These are phyloP conservation scores for Cephalopholis sonnerati DNA, from an alignment of 2,113 vertebrate species.

Conservation along the genomic window DNA sequence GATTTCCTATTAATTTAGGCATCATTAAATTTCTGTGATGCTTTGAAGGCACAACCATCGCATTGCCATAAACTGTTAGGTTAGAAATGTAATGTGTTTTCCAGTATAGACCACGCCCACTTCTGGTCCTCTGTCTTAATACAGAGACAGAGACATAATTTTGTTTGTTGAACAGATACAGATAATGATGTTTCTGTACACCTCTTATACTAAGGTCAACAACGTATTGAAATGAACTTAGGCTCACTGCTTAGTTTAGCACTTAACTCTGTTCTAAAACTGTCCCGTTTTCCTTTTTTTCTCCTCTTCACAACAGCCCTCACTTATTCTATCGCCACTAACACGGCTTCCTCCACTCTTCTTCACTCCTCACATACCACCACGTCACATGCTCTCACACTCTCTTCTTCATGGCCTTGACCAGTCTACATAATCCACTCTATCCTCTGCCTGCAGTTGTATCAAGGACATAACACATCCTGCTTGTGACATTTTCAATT, in stretches of 20 bases:
- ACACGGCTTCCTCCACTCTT: constrained; percentile 49
- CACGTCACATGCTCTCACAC: constrained; percentile 45
- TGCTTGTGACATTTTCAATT: neutral
- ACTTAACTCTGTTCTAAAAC: constrained; percentile 41
- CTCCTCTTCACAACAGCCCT: constrained; percentile 59
- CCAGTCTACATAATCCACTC: neutral
- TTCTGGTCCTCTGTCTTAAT: too few relatives aligned
- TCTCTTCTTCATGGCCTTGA: constrained; percentile 13
- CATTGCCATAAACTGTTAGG: too few relatives aligned
- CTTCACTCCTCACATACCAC: constrained; percentile 45
- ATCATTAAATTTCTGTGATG: too few relatives aligned
- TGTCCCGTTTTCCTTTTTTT: constrained; percentile 38
- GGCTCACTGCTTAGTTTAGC: constrained; percentile 8
- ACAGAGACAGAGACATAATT: too few relatives aligned
- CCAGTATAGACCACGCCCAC: too few relatives aligned
- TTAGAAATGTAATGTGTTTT: too few relatives aligned
- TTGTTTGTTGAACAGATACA: too few relatives aligned
- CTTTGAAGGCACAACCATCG: too few relatives aligned
- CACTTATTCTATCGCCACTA: constrained; percentile 52
- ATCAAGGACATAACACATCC: neutral
- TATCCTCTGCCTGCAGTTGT: neutral
- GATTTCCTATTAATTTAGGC: too few relatives aligned
- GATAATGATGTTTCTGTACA: too few relatives aligned
- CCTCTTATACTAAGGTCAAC: too few relatives aligned
- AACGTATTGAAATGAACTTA: too few relatives aligned